Evolutionary conservation across 2,888 invertebrate genomes (phyloP).

Genomic region (Synanthedon formicaeformis): DNA sequence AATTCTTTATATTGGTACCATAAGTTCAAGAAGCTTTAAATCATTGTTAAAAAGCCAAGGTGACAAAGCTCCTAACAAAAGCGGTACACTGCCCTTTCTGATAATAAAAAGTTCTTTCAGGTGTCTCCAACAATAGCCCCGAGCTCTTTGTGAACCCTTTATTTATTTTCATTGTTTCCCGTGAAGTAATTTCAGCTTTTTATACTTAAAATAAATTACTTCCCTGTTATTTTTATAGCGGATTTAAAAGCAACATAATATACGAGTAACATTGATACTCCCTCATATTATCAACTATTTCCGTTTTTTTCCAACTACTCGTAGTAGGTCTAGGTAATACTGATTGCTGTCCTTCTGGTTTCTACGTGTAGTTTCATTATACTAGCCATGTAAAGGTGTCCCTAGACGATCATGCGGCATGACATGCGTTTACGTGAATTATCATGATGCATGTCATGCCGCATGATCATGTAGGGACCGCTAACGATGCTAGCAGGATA

Average conservation of each 20-base stretch:
- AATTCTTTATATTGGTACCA: too few species aligned
- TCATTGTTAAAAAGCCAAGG: conserved; percentile 4
- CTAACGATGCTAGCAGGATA: too few species aligned
- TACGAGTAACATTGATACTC: background rate
- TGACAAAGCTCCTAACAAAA: conserved; percentile 19
- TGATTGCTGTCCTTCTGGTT: too few species aligned
- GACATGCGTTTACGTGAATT: too few species aligned
- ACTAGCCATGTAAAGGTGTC: too few species aligned
- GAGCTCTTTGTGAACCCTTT: conserved; percentile 14
- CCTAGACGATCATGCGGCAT: too few species aligned
- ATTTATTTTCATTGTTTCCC: conserved; percentile 15
- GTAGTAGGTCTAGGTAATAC: too few species aligned
- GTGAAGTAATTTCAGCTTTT: background rate
- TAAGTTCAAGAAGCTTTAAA: too few species aligned
- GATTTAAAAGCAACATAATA: background rate
- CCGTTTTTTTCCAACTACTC: background rate
- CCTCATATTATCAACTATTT: background rate
- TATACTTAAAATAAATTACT: background rate
- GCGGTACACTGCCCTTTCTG: conserved; percentile 22
- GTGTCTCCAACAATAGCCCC: conserved; percentile 3
- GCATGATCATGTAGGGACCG: too few species aligned
- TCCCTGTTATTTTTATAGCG: background rate
- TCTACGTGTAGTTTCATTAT: too few species aligned
- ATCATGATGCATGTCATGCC: too few species aligned
- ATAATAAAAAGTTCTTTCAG: conserved; percentile 19